phyloP scores from a whole-genome alignment of 1,140 invertebrate genomes.

The Choristoneura fumiferana region DNA sequence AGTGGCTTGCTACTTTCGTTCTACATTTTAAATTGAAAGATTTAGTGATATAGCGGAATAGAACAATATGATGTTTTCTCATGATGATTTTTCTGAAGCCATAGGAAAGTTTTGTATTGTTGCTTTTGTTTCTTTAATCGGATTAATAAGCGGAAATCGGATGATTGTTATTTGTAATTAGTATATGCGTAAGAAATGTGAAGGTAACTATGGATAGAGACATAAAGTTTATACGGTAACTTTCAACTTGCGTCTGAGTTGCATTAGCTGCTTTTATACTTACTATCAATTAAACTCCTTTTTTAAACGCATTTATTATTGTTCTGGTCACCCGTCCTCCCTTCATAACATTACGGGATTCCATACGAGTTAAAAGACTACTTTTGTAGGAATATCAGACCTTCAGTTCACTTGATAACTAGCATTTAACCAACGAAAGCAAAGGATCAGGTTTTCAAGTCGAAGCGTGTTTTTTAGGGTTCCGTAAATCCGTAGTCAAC shows the following conservation, averaged over 20 bases:
- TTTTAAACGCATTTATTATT: too few relatives aligned
- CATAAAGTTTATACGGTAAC: neutral
- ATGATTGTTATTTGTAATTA: constrained; percentile 5
- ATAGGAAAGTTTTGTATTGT: constrained; percentile 16
- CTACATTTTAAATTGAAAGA: constrained; percentile 18
- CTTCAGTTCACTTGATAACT: too few relatives aligned
- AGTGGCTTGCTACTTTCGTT: constrained; percentile 8
- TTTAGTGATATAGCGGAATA: constrained; percentile 16
- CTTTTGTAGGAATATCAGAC: too few relatives aligned
- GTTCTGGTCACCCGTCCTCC: too few relatives aligned
- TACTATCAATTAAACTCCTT: too few relatives aligned
- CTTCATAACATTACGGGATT: too few relatives aligned
- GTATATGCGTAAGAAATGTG: neutral
- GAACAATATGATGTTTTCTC: constrained; percentile 19
- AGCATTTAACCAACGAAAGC: too few relatives aligned
- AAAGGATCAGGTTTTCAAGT: too few relatives aligned
- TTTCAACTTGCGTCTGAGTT: neutral
- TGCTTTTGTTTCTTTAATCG: constrained; percentile 16
- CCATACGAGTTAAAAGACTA: too few relatives aligned
- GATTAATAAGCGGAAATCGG: constrained; percentile 13
- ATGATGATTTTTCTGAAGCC: constrained; percentile 14
- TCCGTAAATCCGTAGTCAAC: too few relatives aligned
- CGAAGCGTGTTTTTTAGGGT: too few relatives aligned
- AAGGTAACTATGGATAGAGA: neutral
- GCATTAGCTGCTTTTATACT: neutral